phyloP scores from a whole-genome alignment of 2,797 vertebrate species.

The Allobates femoralis region DNA sequence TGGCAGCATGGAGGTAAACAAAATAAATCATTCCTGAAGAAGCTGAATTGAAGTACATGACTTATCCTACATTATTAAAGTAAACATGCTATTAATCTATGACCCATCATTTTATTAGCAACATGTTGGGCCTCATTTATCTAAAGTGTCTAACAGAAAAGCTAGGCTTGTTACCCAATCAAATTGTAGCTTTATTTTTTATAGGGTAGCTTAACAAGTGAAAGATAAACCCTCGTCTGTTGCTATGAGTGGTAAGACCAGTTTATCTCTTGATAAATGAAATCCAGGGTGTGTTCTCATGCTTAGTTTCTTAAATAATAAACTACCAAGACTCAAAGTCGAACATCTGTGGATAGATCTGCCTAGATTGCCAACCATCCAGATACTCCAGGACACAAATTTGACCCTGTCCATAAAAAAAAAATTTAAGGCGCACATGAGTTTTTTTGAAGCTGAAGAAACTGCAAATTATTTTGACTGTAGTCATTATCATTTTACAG shows the following conservation, averaged over 20 bases:
- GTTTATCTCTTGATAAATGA: not conserved
- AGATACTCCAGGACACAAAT: no score
- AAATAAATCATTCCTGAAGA: slow-evolving; percentile 28
- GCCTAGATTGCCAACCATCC: no score
- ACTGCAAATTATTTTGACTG: no score
- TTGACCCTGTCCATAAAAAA: no score
- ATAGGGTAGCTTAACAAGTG: not conserved
- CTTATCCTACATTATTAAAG: not conserved
- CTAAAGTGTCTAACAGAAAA: not conserved
- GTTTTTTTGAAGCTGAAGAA: no score
- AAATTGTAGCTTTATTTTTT: not conserved
- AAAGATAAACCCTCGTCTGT: not conserved
- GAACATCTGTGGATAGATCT: no score
- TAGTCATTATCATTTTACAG: no score
- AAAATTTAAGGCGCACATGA: no score
- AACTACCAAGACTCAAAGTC: no score
- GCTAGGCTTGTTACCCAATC: not conserved
- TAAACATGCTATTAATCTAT: slow-evolving; percentile 13
- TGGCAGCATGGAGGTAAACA: slow-evolving; percentile 15
- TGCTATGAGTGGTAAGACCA: not conserved
- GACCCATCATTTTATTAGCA: not conserved
- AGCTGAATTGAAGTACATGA: not conserved
- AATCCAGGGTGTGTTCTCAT: not conserved
- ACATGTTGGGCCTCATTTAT: not conserved
- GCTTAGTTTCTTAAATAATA: not conserved